phyloP scores from a whole-genome alignment of 2,113 vertebrate species.

The Sinocyclocheilus grahami region DNA sequence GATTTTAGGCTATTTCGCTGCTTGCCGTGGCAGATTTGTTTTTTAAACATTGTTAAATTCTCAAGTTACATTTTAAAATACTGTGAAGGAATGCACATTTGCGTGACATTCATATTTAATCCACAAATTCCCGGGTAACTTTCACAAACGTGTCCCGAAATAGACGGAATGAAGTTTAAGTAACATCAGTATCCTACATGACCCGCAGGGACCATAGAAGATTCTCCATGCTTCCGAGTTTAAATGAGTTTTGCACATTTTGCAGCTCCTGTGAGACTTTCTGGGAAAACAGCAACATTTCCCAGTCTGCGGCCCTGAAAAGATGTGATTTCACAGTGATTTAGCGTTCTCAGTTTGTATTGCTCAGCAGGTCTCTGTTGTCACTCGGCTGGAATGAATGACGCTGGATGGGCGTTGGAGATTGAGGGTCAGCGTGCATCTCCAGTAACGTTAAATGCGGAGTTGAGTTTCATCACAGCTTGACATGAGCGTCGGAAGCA shows the following conservation, averaged over 20 bases:
- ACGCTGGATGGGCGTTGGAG: neutral
- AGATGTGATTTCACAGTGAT: conserved; percentile 31
- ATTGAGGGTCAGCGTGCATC: neutral
- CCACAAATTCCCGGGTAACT: conserved; percentile 20
- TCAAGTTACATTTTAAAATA: neutral
- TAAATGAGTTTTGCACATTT: conserved; percentile 45
- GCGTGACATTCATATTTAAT: conserved; percentile 9
- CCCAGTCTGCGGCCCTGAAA: conserved; percentile 27
- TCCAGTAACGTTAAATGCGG: neutral
- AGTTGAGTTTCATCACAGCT: neutral
- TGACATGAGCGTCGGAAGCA: too few relatives aligned
- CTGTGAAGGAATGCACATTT: conserved; percentile 14
- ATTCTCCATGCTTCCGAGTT: conserved; percentile 16
- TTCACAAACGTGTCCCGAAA: conserved; percentile 22
- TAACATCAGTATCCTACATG: neutral
- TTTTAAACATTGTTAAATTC: neutral
- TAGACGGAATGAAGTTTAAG: neutral
- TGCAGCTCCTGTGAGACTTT: conserved; percentile 35
- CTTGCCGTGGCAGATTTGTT: neutral
- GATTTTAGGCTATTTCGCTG: neutral
- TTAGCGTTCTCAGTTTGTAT: conserved; percentile 1
- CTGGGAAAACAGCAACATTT: conserved; percentile 12
- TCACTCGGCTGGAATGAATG: conserved; percentile 13
- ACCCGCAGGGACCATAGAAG: conserved; percentile 16
- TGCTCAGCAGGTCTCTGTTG: conserved; percentile 23